A percentile compares a stretch with the other conserved stretches of the same genome.
These are phyloP conservation scores for Apeltes quadracus DNA, from an alignment of 2,113 vertebrate species.

Conservation along the genomic window DNA sequence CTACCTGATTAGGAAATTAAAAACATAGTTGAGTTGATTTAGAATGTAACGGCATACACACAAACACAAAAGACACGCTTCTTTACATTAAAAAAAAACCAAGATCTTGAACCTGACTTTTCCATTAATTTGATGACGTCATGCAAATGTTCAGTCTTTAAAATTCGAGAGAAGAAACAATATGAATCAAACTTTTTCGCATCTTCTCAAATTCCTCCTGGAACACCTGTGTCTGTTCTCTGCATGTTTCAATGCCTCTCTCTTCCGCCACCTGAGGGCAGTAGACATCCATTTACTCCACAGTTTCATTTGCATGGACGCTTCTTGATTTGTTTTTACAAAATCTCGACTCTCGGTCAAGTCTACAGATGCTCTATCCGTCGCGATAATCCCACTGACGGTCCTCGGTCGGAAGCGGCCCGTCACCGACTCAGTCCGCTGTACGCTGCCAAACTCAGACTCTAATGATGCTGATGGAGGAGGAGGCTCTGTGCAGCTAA, in stretches of 20 bases:
- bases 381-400: background rate
- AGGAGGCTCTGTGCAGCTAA: conserved; percentile 78
- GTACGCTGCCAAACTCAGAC: conserved; percentile 59
- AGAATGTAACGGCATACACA: background rate
- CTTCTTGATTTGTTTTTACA: conserved; percentile 29
- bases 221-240: background rate
- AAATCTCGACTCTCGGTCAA: conserved; percentile 2
- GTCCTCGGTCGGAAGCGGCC: background rate
- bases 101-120: background rate
- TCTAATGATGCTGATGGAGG: conserved; percentile 81
- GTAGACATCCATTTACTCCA: background rate
- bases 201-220: background rate
- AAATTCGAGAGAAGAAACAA: conserved; percentile 4
- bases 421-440: background rate
- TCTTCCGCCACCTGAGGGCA: conserved; percentile 47
- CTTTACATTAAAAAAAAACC: background rate
- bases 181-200: background rate
- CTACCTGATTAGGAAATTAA: background rate
- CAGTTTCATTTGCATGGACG: background rate
- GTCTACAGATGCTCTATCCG: conserved; percentile 5
- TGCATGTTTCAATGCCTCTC: background rate
- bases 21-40: background rate
- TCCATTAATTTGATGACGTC: conserved; percentile 3
- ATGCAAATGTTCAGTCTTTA: conserved; percentile 44
- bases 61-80: conserved; percentile 1